Conservation (phyloP, 2,888 invertebrate genomes). For the Hirtodrosophila confusa region DNA sequence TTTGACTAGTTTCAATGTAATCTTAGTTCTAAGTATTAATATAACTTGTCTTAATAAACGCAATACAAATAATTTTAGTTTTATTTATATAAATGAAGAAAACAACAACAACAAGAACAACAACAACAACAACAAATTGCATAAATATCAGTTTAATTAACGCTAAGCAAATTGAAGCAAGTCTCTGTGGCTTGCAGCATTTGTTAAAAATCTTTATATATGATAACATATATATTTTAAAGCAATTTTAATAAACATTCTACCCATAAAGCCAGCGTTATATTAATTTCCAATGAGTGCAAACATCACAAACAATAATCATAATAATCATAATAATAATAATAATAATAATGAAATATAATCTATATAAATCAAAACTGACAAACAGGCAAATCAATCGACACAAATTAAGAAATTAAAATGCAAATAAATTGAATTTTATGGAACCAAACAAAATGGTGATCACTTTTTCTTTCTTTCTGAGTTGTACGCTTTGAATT, state of each 20-base stretch:
- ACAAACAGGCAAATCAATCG: constrained; percentile 52
- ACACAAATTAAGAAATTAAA: constrained; percentile 35
- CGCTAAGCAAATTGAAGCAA: constrained; percentile 67
- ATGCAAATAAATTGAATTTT: constrained; percentile 69
- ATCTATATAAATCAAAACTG: constrained; percentile 29
- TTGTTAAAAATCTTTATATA: constrained; percentile 64
- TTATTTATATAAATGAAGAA: constrained; percentile 59
- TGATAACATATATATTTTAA: constrained; percentile 60
- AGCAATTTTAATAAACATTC: constrained; percentile 71
- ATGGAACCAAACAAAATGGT: constrained; percentile 65
- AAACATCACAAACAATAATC: constrained; percentile 23
- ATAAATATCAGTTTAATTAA: constrained; percentile 54
- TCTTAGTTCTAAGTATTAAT: constrained; percentile 61
- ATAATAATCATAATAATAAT: constrained; percentile 37
- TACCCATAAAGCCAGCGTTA: constrained; percentile 65
- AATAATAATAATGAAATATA: constrained; percentile 27
- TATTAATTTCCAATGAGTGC: constrained; percentile 58
- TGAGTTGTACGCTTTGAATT: constrained; percentile 75
- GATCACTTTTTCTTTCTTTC: constrained; percentile 68
- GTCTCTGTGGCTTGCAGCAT: constrained; percentile 58
- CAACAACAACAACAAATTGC: constrained; percentile 7
- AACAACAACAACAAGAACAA: constrained; percentile 15
- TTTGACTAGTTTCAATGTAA: constrained; percentile 72
- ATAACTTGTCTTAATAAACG: constrained; percentile 71
- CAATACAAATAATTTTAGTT: constrained; percentile 76